phyloP scores from a whole-genome alignment of 1,140 invertebrate genomes.

The Aplysia californica region DNA sequence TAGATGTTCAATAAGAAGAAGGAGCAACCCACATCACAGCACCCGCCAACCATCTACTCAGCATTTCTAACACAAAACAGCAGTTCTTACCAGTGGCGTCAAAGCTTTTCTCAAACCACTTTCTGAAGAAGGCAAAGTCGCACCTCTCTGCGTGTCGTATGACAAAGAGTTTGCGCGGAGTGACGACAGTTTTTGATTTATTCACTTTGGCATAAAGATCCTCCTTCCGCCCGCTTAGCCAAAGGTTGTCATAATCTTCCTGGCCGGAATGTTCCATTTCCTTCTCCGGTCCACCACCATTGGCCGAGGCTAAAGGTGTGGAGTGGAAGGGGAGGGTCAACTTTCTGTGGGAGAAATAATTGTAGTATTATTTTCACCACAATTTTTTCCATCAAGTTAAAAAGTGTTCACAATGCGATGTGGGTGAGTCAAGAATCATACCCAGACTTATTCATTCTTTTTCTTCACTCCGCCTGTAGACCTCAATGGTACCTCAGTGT shows the following conservation, averaged over 20 bases:
- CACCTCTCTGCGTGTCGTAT: conserved; percentile 89
- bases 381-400: no score
- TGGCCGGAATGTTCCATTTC: conserved; percentile 15
- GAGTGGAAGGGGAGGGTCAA: not conserved
- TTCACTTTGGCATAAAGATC: conserved; percentile 47
- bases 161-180: conserved; percentile 74
- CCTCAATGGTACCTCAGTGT: no score
- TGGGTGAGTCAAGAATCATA: no score
- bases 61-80: not conserved
- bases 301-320: not conserved
- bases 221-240: conserved; percentile 12
- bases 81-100: conserved; percentile 76
- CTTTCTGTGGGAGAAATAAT: not conserved
- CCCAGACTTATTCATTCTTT: no score
- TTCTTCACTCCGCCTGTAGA: no score
- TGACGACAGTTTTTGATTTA: not conserved
- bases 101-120: conserved; percentile 89
- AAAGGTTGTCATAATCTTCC: conserved; percentile 45
- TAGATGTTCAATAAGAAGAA: no score
- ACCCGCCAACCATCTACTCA: no score
- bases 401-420: no score
- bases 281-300: not conserved
- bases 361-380: not conserved
- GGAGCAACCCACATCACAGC: no score
- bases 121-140: conserved; percentile 87